A percentile compares a stretch with the other conserved stretches of the same genome.
phyloP scores from a whole-genome alignment of 2,113 vertebrate genomes.

The Colius striatus region DNA sequence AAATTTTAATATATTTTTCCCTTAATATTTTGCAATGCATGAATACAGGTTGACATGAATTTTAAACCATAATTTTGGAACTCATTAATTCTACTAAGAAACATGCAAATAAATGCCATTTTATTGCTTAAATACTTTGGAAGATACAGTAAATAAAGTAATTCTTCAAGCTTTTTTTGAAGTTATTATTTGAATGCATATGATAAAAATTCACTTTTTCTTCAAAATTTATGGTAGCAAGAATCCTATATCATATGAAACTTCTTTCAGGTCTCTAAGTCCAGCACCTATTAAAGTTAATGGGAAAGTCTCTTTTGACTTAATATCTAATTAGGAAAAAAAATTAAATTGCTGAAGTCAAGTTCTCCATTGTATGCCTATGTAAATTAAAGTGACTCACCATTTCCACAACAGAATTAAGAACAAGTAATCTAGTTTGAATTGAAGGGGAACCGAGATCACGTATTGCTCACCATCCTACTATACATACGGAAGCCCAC shows the following conservation, averaged over 20 bases:
- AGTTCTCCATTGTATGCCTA: not conserved
- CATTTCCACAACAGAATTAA: not conserved
- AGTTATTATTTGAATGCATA: not conserved
- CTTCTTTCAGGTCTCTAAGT: not conserved
- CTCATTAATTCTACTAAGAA: not conserved
- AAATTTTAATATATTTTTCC: constrained; percentile 8
- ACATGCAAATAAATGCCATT: constrained; percentile 20
- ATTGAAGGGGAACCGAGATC: not conserved
- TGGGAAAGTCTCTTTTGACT: not conserved
- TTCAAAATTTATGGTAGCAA: not conserved
- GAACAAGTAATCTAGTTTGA: not conserved
- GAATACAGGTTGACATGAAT: constrained; percentile 3
- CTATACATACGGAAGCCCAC: not conserved
- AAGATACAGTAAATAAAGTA: constrained; percentile 12
- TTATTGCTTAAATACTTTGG: constrained; percentile 9
- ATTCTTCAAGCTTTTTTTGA: constrained; percentile 14
- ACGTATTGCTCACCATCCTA: not conserved
- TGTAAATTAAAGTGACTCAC: not conserved
- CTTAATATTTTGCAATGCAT: not conserved
- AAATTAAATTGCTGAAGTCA: not conserved
- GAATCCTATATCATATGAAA: not conserved
- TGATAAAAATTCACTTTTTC: not conserved
- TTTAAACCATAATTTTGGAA: constrained; percentile 36
- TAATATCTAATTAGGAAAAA: not conserved
- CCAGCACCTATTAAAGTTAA: not conserved